These are phyloP conservation scores for Tachina grossa DNA, from an alignment of 2,888 invertebrate genomes.

Conservation along the genomic window DNA sequence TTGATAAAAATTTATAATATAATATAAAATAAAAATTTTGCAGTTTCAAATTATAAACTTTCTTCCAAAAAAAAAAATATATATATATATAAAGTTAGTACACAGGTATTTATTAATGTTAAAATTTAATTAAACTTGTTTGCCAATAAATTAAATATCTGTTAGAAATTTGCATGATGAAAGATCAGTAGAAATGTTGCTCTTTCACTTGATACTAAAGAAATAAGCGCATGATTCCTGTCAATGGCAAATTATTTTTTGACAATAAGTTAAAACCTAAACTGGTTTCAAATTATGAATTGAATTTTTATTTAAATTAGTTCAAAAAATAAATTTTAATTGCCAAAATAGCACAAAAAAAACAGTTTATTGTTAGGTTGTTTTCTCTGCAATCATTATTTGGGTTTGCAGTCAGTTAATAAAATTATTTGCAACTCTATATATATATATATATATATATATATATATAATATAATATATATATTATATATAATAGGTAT, in stretches of 20 bases:
- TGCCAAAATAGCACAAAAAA: neutral
- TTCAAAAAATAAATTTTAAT: neutral
- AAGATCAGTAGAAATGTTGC: neutral
- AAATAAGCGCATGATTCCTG: neutral
- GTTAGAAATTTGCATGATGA: neutral
- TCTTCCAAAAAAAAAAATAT: too few relatives aligned
- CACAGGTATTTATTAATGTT: neutral
- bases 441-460: too few relatives aligned
- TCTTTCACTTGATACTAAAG: neutral
- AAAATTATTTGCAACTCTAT: neutral
- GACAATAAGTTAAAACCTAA: neutral
- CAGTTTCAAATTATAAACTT: too few relatives aligned
- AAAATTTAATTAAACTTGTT: constrained; percentile 4
- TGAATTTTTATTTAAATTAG: neutral
- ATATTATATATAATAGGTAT: neutral
- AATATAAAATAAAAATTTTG: too few relatives aligned
- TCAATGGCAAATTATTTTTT: neutral
- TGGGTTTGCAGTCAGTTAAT: neutral
- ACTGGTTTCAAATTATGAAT: neutral
- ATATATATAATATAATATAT: too few relatives aligned
- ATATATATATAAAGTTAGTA: neutral
- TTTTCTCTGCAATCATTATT: neutral
- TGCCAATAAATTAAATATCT: constrained; percentile 5
- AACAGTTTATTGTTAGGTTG: neutral
- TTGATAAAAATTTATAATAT: neutral